Percentiles rank a stretch among this genome's conserved stretches.
Conservation (phyloP, 2,797 vertebrate genomes). For the Oreochromis mossambicus region DNA sequence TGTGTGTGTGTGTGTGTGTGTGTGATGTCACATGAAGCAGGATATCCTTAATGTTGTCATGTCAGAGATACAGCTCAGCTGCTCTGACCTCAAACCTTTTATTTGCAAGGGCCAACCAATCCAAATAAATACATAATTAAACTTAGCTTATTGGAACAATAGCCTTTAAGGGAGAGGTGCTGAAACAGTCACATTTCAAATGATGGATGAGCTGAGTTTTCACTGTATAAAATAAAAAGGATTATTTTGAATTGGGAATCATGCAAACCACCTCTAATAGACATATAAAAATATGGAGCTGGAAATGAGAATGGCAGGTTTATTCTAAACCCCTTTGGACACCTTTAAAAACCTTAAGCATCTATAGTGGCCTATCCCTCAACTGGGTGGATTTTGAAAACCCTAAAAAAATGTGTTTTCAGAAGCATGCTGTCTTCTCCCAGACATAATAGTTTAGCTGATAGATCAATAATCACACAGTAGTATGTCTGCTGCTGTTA, state of each 20-base stretch:
- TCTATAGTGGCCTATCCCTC: background rate
- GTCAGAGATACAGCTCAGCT: background rate
- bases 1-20: background rate
- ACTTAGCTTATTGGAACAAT: background rate
- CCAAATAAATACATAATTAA: background rate
- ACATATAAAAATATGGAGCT: background rate
- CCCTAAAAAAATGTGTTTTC: background rate
- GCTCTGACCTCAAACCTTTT: background rate
- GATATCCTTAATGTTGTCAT: background rate
- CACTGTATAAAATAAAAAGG: background rate
- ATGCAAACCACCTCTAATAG: background rate
- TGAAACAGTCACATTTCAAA: background rate
- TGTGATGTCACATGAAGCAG: background rate
- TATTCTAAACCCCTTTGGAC: background rate
- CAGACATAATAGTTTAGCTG: background rate
- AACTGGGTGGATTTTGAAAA: conserved; percentile 9
- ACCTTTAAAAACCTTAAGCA: background rate
- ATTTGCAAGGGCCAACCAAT: background rate
- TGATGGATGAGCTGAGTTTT: background rate
- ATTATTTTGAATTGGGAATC: background rate
- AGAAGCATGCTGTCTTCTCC: conserved; percentile 24
- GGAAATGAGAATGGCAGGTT: background rate
- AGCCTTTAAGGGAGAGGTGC: background rate
- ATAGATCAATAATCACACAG: background rate
- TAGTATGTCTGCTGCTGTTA: background rate